Conservation (phyloP, 2,888 invertebrate genomes). For the Aethes cnicana region DNA sequence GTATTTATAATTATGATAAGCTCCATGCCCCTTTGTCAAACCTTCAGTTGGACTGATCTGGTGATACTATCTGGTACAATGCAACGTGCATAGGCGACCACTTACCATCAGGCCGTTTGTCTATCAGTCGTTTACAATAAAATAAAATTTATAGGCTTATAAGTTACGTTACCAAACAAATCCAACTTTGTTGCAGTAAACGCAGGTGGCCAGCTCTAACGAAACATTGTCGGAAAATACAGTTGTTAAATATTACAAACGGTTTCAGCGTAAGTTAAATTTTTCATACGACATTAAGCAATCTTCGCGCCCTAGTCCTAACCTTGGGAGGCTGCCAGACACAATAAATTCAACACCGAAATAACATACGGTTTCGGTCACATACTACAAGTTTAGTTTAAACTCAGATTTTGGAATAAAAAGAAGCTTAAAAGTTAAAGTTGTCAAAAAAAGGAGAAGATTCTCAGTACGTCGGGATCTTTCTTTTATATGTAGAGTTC, state of each 20-base stretch:
- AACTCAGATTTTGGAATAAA: constrained; percentile 5
- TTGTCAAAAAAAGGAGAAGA: background rate
- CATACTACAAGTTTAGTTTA: constrained; percentile 11
- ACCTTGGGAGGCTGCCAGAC: constrained; percentile 23
- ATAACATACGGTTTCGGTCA: constrained; percentile 22
- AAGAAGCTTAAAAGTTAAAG: background rate
- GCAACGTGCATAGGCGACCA: too few relatives aligned
- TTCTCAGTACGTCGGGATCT: too few relatives aligned
- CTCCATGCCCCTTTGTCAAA: too few relatives aligned
- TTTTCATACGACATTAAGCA: constrained; percentile 30
- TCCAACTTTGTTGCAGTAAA: background rate
- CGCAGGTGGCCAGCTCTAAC: background rate
- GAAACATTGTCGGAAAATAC: background rate
- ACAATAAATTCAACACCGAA: constrained; percentile 1
- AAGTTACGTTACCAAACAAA: too few relatives aligned
- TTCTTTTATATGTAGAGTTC: too few relatives aligned
- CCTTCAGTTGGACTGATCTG: too few relatives aligned
- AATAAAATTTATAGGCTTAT: too few relatives aligned
- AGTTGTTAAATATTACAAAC: constrained; percentile 11
- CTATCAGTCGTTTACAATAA: too few relatives aligned
- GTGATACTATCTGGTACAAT: too few relatives aligned
- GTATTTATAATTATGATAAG: too few relatives aligned
- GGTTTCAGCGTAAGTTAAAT: constrained; percentile 15
- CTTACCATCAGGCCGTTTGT: too few relatives aligned
- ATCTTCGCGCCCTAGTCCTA: constrained; percentile 23